Percentiles rank a stretch among this genome's conserved stretches.
Conservation (phyloP, 1,140 invertebrate species). For the Sycophila sp. region DNA sequence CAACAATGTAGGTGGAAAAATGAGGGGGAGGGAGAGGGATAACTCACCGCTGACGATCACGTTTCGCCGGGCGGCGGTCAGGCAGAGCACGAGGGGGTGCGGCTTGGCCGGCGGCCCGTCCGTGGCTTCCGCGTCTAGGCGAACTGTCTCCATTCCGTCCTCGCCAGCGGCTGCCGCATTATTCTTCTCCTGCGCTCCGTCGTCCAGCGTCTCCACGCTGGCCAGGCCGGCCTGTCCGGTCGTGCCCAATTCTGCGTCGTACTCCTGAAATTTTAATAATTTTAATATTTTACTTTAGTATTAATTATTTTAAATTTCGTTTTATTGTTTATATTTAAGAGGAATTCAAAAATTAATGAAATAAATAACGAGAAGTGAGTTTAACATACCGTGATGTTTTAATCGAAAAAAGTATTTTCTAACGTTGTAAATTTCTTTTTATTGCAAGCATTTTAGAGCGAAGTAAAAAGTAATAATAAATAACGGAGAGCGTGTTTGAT, state of each 20-base stretch:
- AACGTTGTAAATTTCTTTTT: no score
- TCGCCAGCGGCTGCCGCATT: slow-evolving; percentile 75
- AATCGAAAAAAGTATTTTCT: no score
- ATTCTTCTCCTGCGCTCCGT: slow-evolving; percentile 69
- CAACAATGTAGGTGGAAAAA: slow-evolving; percentile 4
- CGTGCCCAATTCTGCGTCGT: slow-evolving; percentile 64
- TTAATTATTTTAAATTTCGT: no score
- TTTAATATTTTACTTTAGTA: no score
- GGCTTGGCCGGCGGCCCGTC: slow-evolving; percentile 53
- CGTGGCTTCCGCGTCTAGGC: slow-evolving; percentile 62
- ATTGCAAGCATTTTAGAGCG: no score
- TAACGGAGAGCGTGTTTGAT: no score
- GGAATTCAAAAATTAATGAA: no score
- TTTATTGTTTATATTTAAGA: no score
- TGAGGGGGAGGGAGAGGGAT: not conserved
- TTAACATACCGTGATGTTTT: not conserved
- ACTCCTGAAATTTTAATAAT: no score
- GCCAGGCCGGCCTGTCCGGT: slow-evolving; percentile 72
- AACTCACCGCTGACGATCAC: slow-evolving; percentile 53
- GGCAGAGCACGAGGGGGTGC: slow-evolving; percentile 48
- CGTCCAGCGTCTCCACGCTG: slow-evolving; percentile 80
- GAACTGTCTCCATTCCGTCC: slow-evolving; percentile 77
- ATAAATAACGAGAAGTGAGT: slow-evolving; percentile 14
- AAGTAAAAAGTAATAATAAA: no score
- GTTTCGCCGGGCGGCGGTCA: slow-evolving; percentile 53